Conservation (phyloP, 1,140 invertebrate species). For the Leptinotarsa lineolata region DNA sequence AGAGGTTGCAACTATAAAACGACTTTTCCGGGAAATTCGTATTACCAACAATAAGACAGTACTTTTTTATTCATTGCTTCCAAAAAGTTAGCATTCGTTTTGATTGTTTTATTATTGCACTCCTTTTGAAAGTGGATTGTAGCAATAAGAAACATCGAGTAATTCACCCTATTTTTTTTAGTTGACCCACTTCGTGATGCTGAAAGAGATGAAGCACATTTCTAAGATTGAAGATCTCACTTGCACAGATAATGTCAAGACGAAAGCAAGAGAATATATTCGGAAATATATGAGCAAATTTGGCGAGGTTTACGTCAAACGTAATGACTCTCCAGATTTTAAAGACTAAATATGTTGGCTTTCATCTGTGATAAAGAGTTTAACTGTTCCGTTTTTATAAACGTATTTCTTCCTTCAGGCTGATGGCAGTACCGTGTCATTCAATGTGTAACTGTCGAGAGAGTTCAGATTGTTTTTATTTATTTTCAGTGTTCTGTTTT, state of each 20-base stretch:
- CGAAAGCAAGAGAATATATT: slow-evolving; percentile 93
- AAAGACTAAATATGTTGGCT: slow-evolving; percentile 34
- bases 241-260: slow-evolving; percentile 90
- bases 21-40: too few relatives aligned
- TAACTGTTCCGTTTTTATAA: background rate
- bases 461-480: background rate
- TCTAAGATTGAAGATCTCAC: slow-evolving; percentile 83
- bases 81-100: too few relatives aligned
- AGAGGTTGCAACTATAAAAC: too few relatives aligned
- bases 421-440: background rate
- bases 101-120: too few relatives aligned
- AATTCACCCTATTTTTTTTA: slow-evolving; percentile 59
- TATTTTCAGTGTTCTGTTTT: slow-evolving; percentile 1
- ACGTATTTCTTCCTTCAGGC: background rate
- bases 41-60: too few relatives aligned
- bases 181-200: slow-evolving; percentile 95
- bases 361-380: slow-evolving; percentile 17
- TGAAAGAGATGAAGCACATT: slow-evolving; percentile 94
- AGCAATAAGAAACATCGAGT: background rate
- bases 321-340: slow-evolving; percentile 48
- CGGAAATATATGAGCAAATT: slow-evolving; percentile 96
- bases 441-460: background rate
- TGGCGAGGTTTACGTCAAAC: slow-evolving; percentile 71
- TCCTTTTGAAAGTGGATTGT: too few relatives aligned
- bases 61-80: too few relatives aligned